phyloP scores from a whole-genome alignment of 2,888 invertebrate genomes.

The Pristionchus fissidentatus region DNA sequence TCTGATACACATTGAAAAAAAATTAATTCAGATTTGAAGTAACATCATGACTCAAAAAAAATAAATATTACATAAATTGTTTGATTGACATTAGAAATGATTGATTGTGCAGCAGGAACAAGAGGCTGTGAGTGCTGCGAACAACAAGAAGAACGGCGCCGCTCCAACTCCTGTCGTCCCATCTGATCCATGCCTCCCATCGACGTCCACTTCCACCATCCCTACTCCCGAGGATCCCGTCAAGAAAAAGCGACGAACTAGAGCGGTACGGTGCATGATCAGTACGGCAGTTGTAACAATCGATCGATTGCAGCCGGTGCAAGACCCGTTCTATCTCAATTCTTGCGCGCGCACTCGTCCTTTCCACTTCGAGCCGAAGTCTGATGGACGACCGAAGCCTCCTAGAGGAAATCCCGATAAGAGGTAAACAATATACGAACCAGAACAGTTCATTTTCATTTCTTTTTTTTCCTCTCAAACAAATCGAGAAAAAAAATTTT shows the following conservation, averaged over 20 bases:
- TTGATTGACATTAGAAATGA: too few species aligned
- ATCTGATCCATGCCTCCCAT: neutral
- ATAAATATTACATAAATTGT: too few species aligned
- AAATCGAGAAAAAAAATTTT: too few species aligned
- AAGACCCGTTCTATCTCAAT: neutral
- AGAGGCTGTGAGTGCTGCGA: neutral
- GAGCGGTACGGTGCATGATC: neutral
- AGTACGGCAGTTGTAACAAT: neutral
- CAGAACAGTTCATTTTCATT: neutral
- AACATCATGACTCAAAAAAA: too few species aligned
- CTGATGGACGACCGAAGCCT: neutral
- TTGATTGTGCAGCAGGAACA: neutral
- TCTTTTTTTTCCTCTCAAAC: too few species aligned
- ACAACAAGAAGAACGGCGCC: slow-evolving; percentile 3
- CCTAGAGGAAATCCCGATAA: slow-evolving; percentile 41
- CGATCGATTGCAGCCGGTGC: neutral
- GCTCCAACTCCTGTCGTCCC: neutral
- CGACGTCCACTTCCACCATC: neutral
- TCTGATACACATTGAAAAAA: too few species aligned
- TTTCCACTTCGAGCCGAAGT: neutral
- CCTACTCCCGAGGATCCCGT: neutral
- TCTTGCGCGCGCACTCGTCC: slow-evolving; percentile 44
- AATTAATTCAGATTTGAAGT: too few species aligned
- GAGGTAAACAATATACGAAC: slow-evolving; percentile 9
- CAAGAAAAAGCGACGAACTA: neutral